Evolutionary conservation across 37 sponge, comb jelly and placozoan species (phyloP).

Genomic region (Theonella swinhoei): DNA sequence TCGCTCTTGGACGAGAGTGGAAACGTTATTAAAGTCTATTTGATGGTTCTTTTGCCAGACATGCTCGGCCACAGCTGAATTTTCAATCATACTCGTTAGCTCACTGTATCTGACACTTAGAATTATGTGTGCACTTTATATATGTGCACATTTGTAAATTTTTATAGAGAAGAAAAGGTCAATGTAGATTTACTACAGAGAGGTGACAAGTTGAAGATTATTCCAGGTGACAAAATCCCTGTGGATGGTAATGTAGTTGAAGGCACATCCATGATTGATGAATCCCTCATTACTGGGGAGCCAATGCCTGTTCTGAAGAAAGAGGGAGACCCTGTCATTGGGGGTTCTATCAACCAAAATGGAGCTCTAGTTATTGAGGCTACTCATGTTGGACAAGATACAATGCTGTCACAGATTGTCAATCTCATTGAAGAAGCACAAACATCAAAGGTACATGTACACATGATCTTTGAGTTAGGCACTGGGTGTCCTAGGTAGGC

Average conservation of each 20-base stretch:
- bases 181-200: constrained; percentile 79
- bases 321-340: constrained; percentile 80
- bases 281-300: constrained; percentile 87
- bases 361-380: constrained; percentile 83
- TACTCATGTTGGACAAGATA: constrained; percentile 85
- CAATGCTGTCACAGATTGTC: constrained; percentile 94
- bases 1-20: no score
- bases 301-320: constrained; percentile 80
- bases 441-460: constrained; percentile 73
- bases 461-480: constrained; percentile 9
- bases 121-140: not conserved
- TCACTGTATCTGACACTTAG: not conserved
- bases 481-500: no score
- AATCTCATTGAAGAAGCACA: constrained; percentile 94
- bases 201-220: constrained; percentile 83
- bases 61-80: no score
- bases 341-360: constrained; percentile 80
- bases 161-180: constrained; percentile 77
- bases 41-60: no score
- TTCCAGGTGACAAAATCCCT: constrained; percentile 92
- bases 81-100: no score
- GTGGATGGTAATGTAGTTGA: constrained; percentile 79
- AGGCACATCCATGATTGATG: constrained; percentile 83
- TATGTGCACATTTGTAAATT: not conserved
- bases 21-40: no score